Evolutionary conservation across 2,888 invertebrate species (phyloP).

Genomic region (Drosophila colorata): DNA sequence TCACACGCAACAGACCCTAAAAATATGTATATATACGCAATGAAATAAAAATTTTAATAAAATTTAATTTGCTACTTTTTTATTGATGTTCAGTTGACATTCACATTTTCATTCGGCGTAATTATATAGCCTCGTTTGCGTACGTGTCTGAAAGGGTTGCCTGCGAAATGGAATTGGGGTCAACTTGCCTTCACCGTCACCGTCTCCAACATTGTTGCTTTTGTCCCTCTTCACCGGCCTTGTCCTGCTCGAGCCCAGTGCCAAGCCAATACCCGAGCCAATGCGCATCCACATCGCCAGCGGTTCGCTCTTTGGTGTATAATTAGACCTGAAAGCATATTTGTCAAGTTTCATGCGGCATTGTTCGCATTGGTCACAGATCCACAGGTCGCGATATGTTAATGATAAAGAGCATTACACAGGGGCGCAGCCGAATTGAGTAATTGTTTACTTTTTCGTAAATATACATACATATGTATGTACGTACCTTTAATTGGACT

Average conservation of each 20-base stretch:
- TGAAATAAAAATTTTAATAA: conserved; percentile 64
- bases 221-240: conserved; percentile 7
- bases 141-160: conserved; percentile 66
- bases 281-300: conserved; percentile 50
- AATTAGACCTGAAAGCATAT: conserved; percentile 77
- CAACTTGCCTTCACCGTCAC: conserved; percentile 42
- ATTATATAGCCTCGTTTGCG: conserved; percentile 54
- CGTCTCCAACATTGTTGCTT: conserved; percentile 29
- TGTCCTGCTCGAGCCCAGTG: conserved; percentile 37
- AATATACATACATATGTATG: background rate
- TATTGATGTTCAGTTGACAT: conserved; percentile 66
- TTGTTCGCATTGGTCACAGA: conserved; percentile 43
- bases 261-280: conserved; percentile 67
- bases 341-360: conserved; percentile 71
- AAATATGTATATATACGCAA: conserved; percentile 12
- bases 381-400: conserved; percentile 77
- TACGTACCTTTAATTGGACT: no score
- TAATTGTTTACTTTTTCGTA: conserved; percentile 62
- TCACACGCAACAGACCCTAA: conserved; percentile 58
- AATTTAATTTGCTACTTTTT: conserved; percentile 69
- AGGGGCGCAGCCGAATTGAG: conserved; percentile 54
- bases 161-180: conserved; percentile 60
- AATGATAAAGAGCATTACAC: conserved; percentile 67
- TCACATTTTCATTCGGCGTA: conserved; percentile 74
- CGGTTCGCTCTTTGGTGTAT: conserved; percentile 58